Base-by-base conservation (phyloP, 2,888 invertebrate species). In the Caenorhabditis imperialis region DNA sequence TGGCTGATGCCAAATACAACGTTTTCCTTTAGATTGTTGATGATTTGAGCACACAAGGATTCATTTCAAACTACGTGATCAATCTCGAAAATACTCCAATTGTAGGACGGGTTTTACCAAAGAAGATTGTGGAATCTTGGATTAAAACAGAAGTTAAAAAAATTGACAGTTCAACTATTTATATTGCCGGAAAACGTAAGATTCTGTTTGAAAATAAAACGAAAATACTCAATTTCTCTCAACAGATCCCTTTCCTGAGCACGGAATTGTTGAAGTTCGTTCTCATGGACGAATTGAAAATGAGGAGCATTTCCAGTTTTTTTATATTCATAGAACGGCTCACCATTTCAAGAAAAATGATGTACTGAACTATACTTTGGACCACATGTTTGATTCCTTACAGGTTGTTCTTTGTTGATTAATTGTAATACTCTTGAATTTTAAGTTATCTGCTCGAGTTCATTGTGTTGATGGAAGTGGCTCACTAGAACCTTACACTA, bases 381-480 rank as follows among this genome's bases (percentile, higher is more conserved):
- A 35, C 0, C 75, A 70, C 38, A 58, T 75, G 63, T 75, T 75
- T 8, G 44, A 70, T 8, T 75, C 75, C 7, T 50, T 74, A 12
- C 55, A 67, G 60, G 73, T 74, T 54, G 10, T 22, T 44, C 10
- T 44, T 4, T 14, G 33, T 33, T 12, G 18, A 57, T 6, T 27
- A 27, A 50, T n/a, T 50, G 50, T n/a, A n/a, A n/a, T n/a, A n/a
- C n/a, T n/a, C n/a, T n/a, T n/a, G n/a, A n/a, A n/a, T n/a, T n/a
- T n/a, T n/a, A n/a, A 45, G 3, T 35, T 4, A 18, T 16, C 12
- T 10, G n/a, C 6, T 53, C 18, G 48, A 12, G 14, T 38, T 8
- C 69, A 63, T 58, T 75, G 69, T 50, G 60, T 75, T 35, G 75
- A 75, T 35, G 75, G 62, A 42, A 63, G 62, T 37, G 40, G 27